These are phyloP conservation scores for Scaptodrosophila lebanonensis DNA, from an alignment of 1,140 invertebrate species.

Conservation along the genomic window DNA sequence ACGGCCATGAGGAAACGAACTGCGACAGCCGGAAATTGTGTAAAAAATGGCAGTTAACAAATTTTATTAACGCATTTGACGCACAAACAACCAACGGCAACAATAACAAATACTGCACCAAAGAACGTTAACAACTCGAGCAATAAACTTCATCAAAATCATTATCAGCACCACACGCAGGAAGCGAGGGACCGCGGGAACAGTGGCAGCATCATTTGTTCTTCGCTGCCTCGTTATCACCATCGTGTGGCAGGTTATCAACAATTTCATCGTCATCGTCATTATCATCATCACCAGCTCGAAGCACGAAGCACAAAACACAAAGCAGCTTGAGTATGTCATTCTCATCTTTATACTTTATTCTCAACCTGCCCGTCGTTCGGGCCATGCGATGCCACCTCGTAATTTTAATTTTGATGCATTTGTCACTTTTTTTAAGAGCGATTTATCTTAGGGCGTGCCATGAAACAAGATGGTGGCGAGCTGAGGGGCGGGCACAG, in stretches of 20 bases:
- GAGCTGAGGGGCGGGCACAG: slow-evolving; percentile 26
- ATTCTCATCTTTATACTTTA: slow-evolving; percentile 27
- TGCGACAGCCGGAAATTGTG: slow-evolving; percentile 51
- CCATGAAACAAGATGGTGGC: slow-evolving; percentile 54
- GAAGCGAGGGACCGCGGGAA: slow-evolving; percentile 30
- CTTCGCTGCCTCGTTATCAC: slow-evolving; percentile 35
- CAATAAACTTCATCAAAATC: slow-evolving; percentile 58
- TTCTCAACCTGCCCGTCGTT: slow-evolving; percentile 1
- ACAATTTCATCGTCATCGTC: slow-evolving; percentile 16
- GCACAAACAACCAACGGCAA: slow-evolving; percentile 9
- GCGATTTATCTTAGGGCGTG: slow-evolving; percentile 59
- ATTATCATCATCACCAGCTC: slow-evolving; percentile 62
- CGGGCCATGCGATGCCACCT: slow-evolving; percentile 38
- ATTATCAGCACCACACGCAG: slow-evolving; percentile 42
- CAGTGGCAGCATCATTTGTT: too few species aligned
- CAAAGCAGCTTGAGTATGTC: slow-evolving; percentile 67
- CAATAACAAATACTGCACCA: slow-evolving; percentile 12
- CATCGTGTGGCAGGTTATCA: slow-evolving; percentile 15
- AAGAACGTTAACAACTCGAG: slow-evolving; percentile 30
- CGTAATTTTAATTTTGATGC: slow-evolving; percentile 73
- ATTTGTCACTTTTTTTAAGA: slow-evolving; percentile 54
- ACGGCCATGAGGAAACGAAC: slow-evolving; percentile 9
- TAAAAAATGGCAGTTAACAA: slow-evolving; percentile 71
- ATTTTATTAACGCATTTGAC: slow-evolving; percentile 56
- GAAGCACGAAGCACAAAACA: too few species aligned